Conservation (phyloP, 2,113 vertebrate genomes). For the Noturus placidus region DNA sequence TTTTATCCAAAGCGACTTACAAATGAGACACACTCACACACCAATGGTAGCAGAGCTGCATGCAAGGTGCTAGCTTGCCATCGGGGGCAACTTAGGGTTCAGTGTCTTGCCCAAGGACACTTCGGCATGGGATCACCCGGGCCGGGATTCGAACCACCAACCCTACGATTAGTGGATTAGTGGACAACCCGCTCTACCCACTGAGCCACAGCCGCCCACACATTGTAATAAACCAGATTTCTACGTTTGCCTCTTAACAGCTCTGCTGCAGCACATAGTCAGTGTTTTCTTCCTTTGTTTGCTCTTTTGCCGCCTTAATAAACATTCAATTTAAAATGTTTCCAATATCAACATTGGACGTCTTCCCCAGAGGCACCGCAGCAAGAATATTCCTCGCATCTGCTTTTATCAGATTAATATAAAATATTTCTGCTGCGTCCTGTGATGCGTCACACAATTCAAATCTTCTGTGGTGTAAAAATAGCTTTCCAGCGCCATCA, state of each 20-base stretch:
- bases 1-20: too few species aligned
- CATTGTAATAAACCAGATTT: background rate
- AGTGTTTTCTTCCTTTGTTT: background rate
- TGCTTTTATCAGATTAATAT: conserved; percentile 13
- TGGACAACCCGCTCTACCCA: too few species aligned
- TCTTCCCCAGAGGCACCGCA: conserved; percentile 3
- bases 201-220: too few species aligned
- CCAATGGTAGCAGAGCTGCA: too few species aligned
- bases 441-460: background rate
- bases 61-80: too few species aligned
- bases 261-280: background rate
- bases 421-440: conserved; percentile 3
- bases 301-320: background rate
- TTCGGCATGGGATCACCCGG: too few species aligned
- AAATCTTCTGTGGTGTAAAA: background rate
- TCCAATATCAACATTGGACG: conserved; percentile 18
- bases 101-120: too few species aligned
- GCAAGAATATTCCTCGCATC: background rate
- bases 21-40: too few species aligned
- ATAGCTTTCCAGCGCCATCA: background rate
- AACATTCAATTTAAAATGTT: conserved; percentile 39
- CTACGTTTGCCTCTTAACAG: background rate
- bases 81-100: too few species aligned
- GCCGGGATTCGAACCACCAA: too few species aligned
- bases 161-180: too few species aligned